Percentiles rank a stretch among this genome's conserved stretches.
These are phyloP conservation scores for Pollenia angustigena DNA, from an alignment of 2,888 invertebrate genomes.

Conservation along the genomic window DNA sequence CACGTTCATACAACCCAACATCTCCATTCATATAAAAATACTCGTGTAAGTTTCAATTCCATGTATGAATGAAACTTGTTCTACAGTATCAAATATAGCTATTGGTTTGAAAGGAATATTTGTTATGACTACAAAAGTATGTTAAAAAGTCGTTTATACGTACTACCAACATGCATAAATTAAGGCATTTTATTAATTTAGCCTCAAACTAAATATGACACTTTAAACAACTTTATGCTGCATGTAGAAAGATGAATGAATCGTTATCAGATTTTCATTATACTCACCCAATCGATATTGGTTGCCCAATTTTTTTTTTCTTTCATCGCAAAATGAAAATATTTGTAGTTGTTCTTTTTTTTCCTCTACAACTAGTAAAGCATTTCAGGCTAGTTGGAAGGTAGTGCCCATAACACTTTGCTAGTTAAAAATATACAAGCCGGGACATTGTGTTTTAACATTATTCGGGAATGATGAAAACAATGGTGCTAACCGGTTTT, in stretches of 20 bases:
- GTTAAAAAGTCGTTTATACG: not conserved
- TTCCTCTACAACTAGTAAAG: not conserved
- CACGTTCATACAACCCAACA: not conserved
- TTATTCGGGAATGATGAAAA: too few species aligned
- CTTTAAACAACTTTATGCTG: conserved; percentile 61
- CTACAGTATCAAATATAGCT: not conserved
- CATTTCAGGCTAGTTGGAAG: too few species aligned
- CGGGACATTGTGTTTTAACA: too few species aligned
- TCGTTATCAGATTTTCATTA: conserved; percentile 59
- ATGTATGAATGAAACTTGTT: conserved; percentile 22
- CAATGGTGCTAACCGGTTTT: too few species aligned
- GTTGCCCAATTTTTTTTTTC: not conserved
- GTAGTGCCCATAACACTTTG: too few species aligned
- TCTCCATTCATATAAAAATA: conserved; percentile 35
- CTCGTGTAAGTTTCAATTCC: not conserved
- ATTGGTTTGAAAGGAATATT: not conserved
- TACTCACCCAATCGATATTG: conserved; percentile 47
- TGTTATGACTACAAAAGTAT: not conserved
- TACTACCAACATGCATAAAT: conserved; percentile 39
- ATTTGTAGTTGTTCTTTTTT: not conserved
- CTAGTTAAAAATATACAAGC: too few species aligned
- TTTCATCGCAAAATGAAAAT: not conserved
- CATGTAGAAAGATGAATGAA: conserved; percentile 13
- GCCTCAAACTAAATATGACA: conserved; percentile 65
- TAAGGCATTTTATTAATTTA: conserved; percentile 57